Conservation (phyloP, 2,113 vertebrate species). For the Cheilinus undulatus region DNA sequence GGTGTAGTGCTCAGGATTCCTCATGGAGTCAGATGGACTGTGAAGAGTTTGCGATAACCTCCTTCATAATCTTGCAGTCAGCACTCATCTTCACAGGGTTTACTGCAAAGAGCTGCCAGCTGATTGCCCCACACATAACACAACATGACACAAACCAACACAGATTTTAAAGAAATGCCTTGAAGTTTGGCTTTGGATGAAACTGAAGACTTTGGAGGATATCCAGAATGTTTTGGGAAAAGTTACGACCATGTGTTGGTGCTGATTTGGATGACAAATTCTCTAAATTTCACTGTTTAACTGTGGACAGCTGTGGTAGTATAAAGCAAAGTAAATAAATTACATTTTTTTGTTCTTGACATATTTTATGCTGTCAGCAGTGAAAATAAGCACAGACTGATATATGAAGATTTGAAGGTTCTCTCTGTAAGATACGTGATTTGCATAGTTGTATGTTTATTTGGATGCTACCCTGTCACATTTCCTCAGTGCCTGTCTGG, state of each 20-base stretch:
- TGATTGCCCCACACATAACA: constrained; percentile 6
- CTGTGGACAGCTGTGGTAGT: constrained; percentile 1
- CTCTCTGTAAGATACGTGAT: too few relatives aligned
- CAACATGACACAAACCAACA: background rate
- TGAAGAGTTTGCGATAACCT: constrained; percentile 55
- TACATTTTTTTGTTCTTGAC: background rate
- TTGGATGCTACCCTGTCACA: too few relatives aligned
- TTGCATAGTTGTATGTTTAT: too few relatives aligned
- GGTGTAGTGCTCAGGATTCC: constrained; percentile 7
- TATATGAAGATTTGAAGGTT: too few relatives aligned
- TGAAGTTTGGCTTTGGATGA: background rate
- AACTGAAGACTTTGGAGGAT: background rate
- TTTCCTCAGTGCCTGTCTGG: too few relatives aligned
- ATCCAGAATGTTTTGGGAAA: constrained; percentile 10
- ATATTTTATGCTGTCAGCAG: background rate
- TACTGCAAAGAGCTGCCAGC: constrained; percentile 21
- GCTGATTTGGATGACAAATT: constrained; percentile 12
- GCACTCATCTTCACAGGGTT: constrained; percentile 34
- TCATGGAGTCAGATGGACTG: constrained; percentile 23
- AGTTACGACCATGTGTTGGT: background rate
- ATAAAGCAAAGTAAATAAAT: background rate
- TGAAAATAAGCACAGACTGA: background rate
- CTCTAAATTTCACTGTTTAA: constrained; percentile 1
- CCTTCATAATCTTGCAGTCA: constrained; percentile 41
- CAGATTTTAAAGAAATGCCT: background rate